A percentile compares a stretch with the other conserved stretches of the same genome.
phyloP scores from a whole-genome alignment of 2,797 vertebrate genomes.

The Philypnodon macrostomus region DNA sequence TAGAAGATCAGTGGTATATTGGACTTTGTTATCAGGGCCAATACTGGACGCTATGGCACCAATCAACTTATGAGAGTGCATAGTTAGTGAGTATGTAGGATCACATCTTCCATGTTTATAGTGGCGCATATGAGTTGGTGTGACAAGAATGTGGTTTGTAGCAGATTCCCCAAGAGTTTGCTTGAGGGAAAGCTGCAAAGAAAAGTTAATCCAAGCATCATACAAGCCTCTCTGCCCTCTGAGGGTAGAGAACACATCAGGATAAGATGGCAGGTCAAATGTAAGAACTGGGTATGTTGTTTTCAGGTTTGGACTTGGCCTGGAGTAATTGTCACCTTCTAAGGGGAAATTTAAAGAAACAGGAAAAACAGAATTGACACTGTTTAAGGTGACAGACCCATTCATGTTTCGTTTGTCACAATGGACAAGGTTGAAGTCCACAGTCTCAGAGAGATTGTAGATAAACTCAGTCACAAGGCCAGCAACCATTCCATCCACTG shows the following conservation, averaged over 20 bases:
- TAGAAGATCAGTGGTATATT: slow-evolving; percentile 62
- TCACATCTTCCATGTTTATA: slow-evolving; percentile 82
- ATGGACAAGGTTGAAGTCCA: slow-evolving; percentile 40
- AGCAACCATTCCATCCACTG: slow-evolving; percentile 80
- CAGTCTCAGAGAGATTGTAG: slow-evolving; percentile 74
- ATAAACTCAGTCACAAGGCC: slow-evolving; percentile 71
- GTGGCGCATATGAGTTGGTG: slow-evolving; percentile 81
- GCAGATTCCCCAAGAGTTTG: slow-evolving; percentile 71
- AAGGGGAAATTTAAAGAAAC: slow-evolving; percentile 57
- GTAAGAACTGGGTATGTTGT: slow-evolving; percentile 65
- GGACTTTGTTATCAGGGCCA: slow-evolving; percentile 47
- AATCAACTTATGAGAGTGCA: slow-evolving; percentile 65
- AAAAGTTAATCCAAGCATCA: slow-evolving; percentile 81
- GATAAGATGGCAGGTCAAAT: slow-evolving; percentile 74
- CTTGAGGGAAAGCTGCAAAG: slow-evolving; percentile 77
- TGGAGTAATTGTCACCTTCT: slow-evolving; percentile 32
- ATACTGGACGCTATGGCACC: slow-evolving; percentile 53
- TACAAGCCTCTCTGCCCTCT: slow-evolving; percentile 73
- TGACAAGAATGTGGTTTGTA: slow-evolving; percentile 70
- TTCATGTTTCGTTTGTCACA: slow-evolving; percentile 29
- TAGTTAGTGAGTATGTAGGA: slow-evolving; percentile 77
- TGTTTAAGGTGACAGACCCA: slow-evolving; percentile 32
- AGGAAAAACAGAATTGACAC: slow-evolving; percentile 24
- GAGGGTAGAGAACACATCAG: slow-evolving; percentile 76
- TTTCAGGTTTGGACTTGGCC: slow-evolving; percentile 35